Evolutionary conservation across 1,140 invertebrate species (phyloP), one percentile per base, ranked within the genome.

Genomic region (Parapsyche elsis): DNA sequence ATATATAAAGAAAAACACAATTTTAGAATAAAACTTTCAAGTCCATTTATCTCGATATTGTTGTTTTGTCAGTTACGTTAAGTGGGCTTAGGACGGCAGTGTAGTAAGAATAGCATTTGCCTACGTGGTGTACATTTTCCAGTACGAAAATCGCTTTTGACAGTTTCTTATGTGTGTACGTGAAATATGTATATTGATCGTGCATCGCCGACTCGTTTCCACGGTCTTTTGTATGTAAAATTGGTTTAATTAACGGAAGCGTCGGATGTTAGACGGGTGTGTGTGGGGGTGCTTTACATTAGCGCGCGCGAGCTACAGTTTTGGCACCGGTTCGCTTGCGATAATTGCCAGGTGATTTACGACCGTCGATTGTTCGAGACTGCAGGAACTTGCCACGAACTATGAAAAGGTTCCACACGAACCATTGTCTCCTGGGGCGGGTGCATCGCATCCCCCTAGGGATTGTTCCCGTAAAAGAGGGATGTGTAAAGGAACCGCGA

Each of bases 331-430:
- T 30, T 67, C 61, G 21, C 61, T 16, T 30, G 24, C 57, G 71
- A 80, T 73, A 80, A 80, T 80, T 76, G 79, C 71, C 70, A 44
- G 49, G 79, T 80, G 79, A 80, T 80, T 73, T 80, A 80, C 71
- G 71, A 79, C 53, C 64, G 71, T 57, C 49, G 53, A 80, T 80
- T 80, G 79, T 80, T 79, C 53, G 67, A 9, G 38, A 79, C 44
- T 79, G 67, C 78, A 79, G 70, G 78, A 79, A 71, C 70, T 46
- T n/a, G 78, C 76, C n/a, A 7, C 59, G 70, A 38, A 24, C 46
- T 73, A 79, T 57, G 67, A 70, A 79, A 79, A 70, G 67, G 45
- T 75, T 57, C 49, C 21, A 30, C 38, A 30, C 23, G 64, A 26
- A 10, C 45, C 73, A 57, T 75, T 75, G 73, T 75, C 73, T 75